Percentiles rank a stretch among this genome's conserved stretches.
phyloP scores from a whole-genome alignment of 2,797 vertebrate species.

The Masticophis lateralis region DNA sequence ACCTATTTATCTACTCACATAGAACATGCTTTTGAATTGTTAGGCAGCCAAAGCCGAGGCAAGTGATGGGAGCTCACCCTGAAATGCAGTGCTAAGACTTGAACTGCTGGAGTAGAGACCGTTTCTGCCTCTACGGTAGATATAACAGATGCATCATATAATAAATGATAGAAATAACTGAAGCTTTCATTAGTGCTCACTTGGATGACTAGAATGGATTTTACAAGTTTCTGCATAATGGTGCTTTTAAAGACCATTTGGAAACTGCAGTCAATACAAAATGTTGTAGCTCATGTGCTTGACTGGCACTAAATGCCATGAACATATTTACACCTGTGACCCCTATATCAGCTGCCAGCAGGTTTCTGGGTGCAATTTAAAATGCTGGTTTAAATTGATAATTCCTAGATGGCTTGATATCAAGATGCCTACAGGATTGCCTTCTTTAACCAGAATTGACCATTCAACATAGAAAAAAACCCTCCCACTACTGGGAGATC shows the following conservation, averaged over 20 bases:
- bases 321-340: neutral
- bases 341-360: neutral
- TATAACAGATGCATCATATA: neutral
- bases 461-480: neutral
- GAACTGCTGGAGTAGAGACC: too few relatives aligned
- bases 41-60: too few relatives aligned
- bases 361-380: neutral
- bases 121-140: too few relatives aligned
- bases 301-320: neutral
- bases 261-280: neutral
- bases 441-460: neutral
- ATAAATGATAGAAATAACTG: neutral
- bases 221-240: neutral
- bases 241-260: neutral
- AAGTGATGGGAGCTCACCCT: too few relatives aligned
- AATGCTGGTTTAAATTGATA: neutral
- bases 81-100: too few relatives aligned
- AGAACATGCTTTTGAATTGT: too few relatives aligned
- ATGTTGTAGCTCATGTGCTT: neutral
- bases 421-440: neutral
- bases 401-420: neutral
- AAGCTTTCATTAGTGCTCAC: neutral
- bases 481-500: neutral
- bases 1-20: too few relatives aligned
- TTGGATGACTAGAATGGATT: neutral